Evolutionary conservation across 2,888 invertebrate species (phyloP), one percentile per base, ranked within the genome.

Genomic region (Xanthia togata): DNA sequence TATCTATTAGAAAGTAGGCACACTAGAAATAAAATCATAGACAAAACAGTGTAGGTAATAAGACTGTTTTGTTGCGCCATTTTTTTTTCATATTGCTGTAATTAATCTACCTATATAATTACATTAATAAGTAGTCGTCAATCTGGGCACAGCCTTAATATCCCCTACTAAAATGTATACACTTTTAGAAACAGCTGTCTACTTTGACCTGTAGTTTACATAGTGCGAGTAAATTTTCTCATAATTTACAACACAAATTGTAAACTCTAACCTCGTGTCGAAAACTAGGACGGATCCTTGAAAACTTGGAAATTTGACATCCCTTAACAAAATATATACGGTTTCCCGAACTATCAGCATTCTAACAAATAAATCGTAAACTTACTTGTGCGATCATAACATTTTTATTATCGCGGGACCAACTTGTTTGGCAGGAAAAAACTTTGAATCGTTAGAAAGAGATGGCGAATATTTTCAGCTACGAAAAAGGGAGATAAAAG

Each of bases 291-390:
- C 79, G n/a, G 57, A 75, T 82, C 85, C 83, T 80, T 81, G 76
- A 77, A 81, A 85, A 87, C 79, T 83, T 76, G 17, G 31, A 65
- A 64, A 82, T 78, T 78, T 76, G 83, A 73, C 79, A 79, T 69
- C 76, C 79, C 85, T 81, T 84, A 81, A 84, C 79, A 82, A 86
- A 85, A 89, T 86, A 87, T 85, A 87, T 86, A 85, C 81, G 67
- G 89, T 91, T 88, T 90, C 89, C 72, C 81, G 85, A 93, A 93
- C 92, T 92, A 91, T 92, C 90, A 76, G 85, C 88, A 84, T 83
- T 88, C 87, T 87, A 90, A 93, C 95, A 95, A 94, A 95, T 94
- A 95, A 94, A 95, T 94, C 95, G 93, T 94, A 92, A 94, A 95
- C 88, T 93, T 90, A 78, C 73, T 85, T 90, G 89, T 90, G 88